phyloP scores from a whole-genome alignment of 2,797 vertebrate species.

The Choloepus didactylus region DNA sequence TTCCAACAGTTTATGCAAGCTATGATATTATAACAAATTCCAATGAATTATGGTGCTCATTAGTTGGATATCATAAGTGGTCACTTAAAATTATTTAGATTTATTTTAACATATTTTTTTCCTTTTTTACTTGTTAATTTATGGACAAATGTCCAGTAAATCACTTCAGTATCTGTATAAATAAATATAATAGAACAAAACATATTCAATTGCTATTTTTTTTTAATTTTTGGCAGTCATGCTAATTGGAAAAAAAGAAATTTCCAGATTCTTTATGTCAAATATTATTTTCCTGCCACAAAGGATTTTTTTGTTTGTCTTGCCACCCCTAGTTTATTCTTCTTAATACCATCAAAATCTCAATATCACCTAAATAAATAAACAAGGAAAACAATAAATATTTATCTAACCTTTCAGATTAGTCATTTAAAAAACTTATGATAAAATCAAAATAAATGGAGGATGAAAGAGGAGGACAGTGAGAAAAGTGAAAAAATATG shows the following conservation, averaged over 20 bases:
- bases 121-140: not conserved
- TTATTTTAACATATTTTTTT: constrained; percentile 5
- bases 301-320: not conserved
- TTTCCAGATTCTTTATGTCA: constrained; percentile 13
- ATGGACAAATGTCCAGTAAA: not conserved
- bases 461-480: not conserved
- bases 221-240: not conserved
- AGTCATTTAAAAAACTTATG: not conserved
- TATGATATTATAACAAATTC: not conserved
- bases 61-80: not conserved
- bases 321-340: not conserved
- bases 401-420: not conserved
- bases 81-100: constrained; percentile 16
- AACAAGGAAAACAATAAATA: not conserved
- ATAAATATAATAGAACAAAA: not conserved
- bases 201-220: not conserved
- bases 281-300: constrained; percentile 26
- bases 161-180: not conserved
- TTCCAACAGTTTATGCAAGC: not conserved
- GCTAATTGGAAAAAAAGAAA: not conserved
- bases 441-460: constrained; percentile 38
- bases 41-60: not conserved
- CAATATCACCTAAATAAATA: constrained; percentile 13
- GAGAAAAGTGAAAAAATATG: not conserved
- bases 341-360: constrained; percentile 10